Evolutionary conservation across 2,797 vertebrate genomes (phyloP).

Genomic region (Mus minutoides): DNA sequence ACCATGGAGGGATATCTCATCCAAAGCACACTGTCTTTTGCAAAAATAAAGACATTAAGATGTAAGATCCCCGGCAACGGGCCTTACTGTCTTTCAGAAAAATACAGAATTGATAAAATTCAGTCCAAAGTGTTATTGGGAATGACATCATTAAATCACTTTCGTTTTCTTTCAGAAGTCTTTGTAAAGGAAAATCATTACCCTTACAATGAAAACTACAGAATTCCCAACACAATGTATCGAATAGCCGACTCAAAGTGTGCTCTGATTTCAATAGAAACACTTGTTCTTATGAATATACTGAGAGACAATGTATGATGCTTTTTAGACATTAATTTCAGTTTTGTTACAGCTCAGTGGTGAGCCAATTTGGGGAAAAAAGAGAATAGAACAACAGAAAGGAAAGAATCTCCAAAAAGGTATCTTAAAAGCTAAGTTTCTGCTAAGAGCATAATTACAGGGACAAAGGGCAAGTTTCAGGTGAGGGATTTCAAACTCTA

Average conservation of each 20-base stretch:
- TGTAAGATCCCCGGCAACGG: not conserved
- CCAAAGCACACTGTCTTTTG: not conserved
- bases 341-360: not conserved
- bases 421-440: not conserved
- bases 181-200: conserved; percentile 48
- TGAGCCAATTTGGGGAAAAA: not conserved
- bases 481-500: not conserved
- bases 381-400: conserved; percentile 1
- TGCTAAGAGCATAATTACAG: not conserved
- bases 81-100: conserved; percentile 36
- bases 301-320: not conserved
- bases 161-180: conserved; percentile 46
- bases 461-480: not conserved
- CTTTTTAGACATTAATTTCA: conserved; percentile 23
- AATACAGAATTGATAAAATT: conserved; percentile 40
- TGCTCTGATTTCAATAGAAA: not conserved
- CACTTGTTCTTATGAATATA: conserved; percentile 18
- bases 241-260: not conserved
- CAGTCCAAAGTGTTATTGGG: conserved; percentile 26
- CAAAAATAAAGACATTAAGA: conserved; percentile 52
- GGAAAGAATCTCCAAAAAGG: not conserved
- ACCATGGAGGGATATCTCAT: conserved; percentile 10
- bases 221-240: not conserved
- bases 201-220: conserved; percentile 39
- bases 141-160: conserved; percentile 24